Base-by-base conservation (phyloP, 2,113 vertebrate genomes). In the Shinisaurus crocodilurus region DNA sequence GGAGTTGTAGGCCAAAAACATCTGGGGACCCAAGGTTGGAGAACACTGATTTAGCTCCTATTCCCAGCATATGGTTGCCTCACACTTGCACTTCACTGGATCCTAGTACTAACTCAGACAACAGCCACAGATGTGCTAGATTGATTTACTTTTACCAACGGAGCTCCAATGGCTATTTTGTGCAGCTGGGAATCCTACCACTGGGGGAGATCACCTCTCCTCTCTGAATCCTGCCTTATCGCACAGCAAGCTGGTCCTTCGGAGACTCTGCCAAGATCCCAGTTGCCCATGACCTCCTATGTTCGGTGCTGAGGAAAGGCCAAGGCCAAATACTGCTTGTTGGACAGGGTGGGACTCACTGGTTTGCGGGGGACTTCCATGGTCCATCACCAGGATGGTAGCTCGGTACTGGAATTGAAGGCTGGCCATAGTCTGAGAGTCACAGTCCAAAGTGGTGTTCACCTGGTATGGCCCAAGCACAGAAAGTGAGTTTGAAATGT, bases 381-480 rank as follows among this genome's bases (percentile, higher is more conserved):
- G 81, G 0, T 95, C 96, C 0, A 93, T 92, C 91, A 98, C 97
- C 82, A 97, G 60, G 6, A 98, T 90, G 32, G 95, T 96, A 75
- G 96, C 97, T 0, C 63, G 82, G 57, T 96, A 90, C 89, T 96
- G 97, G 87, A 97, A 96, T 80, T 93, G 93, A 85, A 90, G 2
- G 25, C 86, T 70, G 0, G 45, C 96, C 29, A 76, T 9, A 0
- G 69, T 94, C 88, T 92, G 92, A 0, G 90, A 90, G 67, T 98
- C 98, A 0, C 91, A 95, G 83, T 96, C 95, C 93, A 95, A 89
- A 23, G 95, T 96, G 5, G 80, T 48, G 72, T 97, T 97, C 82
- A 96, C 88, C 96, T 97, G 60, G 4, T 3, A 40, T 2, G 60
- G 45, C 45, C 77, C 45, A 40, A 57, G 32, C 32, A 75, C 0